Base-by-base conservation (phyloP, 2,113 vertebrate species). In the Scomber japonicus region DNA sequence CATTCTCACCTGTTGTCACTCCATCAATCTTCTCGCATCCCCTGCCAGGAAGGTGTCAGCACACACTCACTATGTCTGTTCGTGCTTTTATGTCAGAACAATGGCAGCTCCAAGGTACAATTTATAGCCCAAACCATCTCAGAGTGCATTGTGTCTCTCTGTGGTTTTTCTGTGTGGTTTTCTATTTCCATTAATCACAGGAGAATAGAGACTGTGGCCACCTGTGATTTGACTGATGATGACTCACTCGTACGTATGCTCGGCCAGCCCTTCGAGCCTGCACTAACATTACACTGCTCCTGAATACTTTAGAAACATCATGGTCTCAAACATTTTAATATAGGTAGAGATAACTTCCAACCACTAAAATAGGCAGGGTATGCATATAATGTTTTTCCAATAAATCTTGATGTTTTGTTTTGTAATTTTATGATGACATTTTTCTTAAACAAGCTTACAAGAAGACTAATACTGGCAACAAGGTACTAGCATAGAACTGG, bases 1-100 rank as follows among this genome's bases (percentile, higher is more conserved):
- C 89, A 92, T 94, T 90, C 90, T 84, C 94, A 94, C 87, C 93
- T 95, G 94, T 86, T 93, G 78, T 49, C 81, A 78, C 87, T 63
- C 11, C 75, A 79, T 93, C 84, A 83, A 49, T 92, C 83, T 73
- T 2, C 30, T 45, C 1, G 0, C 2, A 3, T 31, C 5, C 10
- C 24, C 54, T 75, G 90, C 88, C 93, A 90, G 67, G 53, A 72
- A 6, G 68, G 2, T 84, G 88, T 92, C 91, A 89, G 77, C 78
- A 2, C 62, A 24, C 56, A 12, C 31, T 69, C 24, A 10, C 67
- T 13, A 64, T 44, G 72, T 79, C 59, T 67, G 35, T 61, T n/a
- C 2, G 27, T 53, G 72, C 48, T 59, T 81, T 81, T 11, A 71
- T 76, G 61, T 76, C 82, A 72, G 60, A 64, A 75, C 84, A 81